These are phyloP conservation scores for Chlamydotis undulata DNA, from an alignment of 2,113 vertebrate genomes.

Conservation along the genomic window DNA sequence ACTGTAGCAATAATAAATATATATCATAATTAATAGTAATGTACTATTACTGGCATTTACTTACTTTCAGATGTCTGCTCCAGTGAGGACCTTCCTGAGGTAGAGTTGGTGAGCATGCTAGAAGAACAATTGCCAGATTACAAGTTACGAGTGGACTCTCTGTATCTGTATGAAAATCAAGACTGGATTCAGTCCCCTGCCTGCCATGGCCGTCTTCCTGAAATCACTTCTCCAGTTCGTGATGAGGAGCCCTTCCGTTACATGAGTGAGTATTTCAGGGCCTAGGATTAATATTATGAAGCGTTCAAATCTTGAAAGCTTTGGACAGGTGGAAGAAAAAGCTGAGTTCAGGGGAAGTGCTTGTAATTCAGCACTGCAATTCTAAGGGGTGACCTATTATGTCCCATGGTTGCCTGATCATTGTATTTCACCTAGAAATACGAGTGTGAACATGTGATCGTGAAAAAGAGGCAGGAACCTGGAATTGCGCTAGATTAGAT, in stretches of 20 bases:
- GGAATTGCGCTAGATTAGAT: not conserved
- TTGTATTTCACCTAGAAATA: not conserved
- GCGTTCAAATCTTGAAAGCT: not conserved
- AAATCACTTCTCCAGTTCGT: conserved; percentile 78
- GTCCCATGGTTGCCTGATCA: not conserved
- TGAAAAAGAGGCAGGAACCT: not conserved
- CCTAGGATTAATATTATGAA: not conserved
- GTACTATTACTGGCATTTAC: not conserved
- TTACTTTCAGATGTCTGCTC: conserved; percentile 81
- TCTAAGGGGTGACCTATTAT: not conserved
- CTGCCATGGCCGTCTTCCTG: conserved; percentile 65
- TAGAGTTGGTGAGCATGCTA: conserved; percentile 79
- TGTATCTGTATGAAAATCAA: conserved; percentile 89
- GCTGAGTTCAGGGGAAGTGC: not conserved
- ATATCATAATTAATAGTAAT: not conserved
- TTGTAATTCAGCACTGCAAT: not conserved
- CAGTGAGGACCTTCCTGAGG: conserved; percentile 76
- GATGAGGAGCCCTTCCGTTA: conserved; percentile 90
- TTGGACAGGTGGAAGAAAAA: not conserved
- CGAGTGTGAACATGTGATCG: not conserved
- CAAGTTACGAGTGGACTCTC: conserved; percentile 80
- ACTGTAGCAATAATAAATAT: not conserved
- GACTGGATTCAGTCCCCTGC: conserved; percentile 83
- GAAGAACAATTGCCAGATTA: conserved; percentile 83
- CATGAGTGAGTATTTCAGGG: conserved; percentile 85